phyloP scores from a whole-genome alignment of 2,113 vertebrate species.

The Lipophrys pholis region DNA sequence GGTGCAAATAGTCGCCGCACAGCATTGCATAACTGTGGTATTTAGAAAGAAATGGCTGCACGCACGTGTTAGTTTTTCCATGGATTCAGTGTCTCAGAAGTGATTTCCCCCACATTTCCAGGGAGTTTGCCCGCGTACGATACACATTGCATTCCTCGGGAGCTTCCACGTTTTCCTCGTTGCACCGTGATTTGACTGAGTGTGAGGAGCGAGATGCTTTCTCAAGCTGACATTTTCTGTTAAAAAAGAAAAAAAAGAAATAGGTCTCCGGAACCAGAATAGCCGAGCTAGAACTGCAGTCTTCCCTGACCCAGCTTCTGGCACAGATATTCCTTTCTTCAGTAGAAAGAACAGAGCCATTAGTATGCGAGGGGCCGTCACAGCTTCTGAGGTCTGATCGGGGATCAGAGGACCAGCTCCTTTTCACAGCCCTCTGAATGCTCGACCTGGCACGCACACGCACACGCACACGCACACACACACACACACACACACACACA shows the following conservation, averaged over 20 bases:
- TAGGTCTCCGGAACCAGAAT: conserved; percentile 20
- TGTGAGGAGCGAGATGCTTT: not conserved
- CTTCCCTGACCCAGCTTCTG: conserved; percentile 62
- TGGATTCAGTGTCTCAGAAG: conserved; percentile 10
- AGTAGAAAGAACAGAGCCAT: conserved; percentile 57
- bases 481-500: conserved; percentile 2
- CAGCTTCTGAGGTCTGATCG: conserved; percentile 72
- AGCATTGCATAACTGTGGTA: conserved; percentile 14
- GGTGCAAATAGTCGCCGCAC: conserved; percentile 24
- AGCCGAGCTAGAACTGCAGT: conserved; percentile 40
- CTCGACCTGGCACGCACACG: conserved; percentile 68
- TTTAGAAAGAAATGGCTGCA: not conserved
- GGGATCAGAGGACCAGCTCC: conserved; percentile 71
- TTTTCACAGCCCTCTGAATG: conserved; percentile 67
- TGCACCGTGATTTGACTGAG: not conserved
- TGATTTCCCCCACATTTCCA: conserved; percentile 32
- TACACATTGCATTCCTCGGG: conserved; percentile 50
- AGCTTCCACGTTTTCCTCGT: not conserved
- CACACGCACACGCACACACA: conserved; percentile 57
- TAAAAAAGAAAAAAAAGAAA: conserved; percentile 1
- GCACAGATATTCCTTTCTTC: conserved; percentile 45
- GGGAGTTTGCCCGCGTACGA: conserved; percentile 31
- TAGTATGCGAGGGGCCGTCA: conserved; percentile 77
- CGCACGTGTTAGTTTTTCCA: conserved; percentile 26
- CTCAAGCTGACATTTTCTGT: not conserved